Percentiles rank a stretch among this genome's conserved stretches.
Conservation (phyloP, 2,797 vertebrate species). For the Esox lucius region DNA sequence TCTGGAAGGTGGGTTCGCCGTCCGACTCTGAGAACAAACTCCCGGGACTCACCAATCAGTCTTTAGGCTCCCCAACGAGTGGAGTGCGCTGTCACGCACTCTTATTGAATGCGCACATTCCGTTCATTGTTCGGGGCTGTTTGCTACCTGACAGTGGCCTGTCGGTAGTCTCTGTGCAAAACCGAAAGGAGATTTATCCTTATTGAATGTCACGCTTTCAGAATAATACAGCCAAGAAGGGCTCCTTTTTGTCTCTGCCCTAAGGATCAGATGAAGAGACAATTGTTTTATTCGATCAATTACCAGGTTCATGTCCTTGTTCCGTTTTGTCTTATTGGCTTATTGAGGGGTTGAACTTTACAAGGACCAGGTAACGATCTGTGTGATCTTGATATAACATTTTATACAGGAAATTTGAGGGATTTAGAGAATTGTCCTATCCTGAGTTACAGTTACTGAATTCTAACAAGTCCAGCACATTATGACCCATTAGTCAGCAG, state of each 20-base stretch:
- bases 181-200: conserved; percentile 13
- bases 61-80: conserved; percentile 14
- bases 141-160: conserved; percentile 29
- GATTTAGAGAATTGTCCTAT: too few species aligned
- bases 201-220: background rate
- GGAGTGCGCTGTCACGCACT: too few species aligned
- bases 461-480: too few species aligned
- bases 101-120: conserved; percentile 20
- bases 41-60: conserved; percentile 27
- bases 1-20: too few species aligned
- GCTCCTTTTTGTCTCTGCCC: background rate
- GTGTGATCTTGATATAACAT: too few species aligned
- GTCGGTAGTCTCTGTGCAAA: conserved; percentile 26
- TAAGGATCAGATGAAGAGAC: background rate
- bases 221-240: background rate
- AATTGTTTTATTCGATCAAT: background rate
- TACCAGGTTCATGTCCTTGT: background rate
- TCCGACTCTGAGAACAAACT: conserved; percentile 14
- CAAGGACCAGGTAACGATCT: conserved; percentile 2
- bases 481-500: too few species aligned
- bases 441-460: too few species aligned
- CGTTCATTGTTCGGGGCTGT: conserved; percentile 25
- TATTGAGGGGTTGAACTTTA: background rate
- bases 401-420: too few species aligned
- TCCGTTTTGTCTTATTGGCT: background rate